Evolutionary conservation across 2,888 invertebrate genomes (phyloP).

Genomic region (Pogonocherus hispidulus): DNA sequence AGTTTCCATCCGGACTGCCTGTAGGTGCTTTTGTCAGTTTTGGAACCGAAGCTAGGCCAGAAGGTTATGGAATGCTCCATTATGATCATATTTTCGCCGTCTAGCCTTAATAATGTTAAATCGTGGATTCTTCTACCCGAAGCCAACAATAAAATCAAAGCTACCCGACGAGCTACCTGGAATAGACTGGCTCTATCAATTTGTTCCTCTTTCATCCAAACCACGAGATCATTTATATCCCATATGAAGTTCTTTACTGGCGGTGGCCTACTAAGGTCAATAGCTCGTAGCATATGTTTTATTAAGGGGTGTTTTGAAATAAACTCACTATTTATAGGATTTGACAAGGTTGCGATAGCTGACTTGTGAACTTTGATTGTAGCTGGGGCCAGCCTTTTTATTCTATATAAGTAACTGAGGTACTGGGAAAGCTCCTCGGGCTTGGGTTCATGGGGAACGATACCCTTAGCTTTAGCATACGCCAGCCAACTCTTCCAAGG

Average conservation of each 20-base stretch:
- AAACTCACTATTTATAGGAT: conserved; percentile 32
- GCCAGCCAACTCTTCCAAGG: conserved; percentile 41
- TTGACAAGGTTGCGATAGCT: conserved; percentile 47
- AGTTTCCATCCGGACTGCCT: conserved; percentile 45
- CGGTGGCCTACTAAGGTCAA: conserved; percentile 31
- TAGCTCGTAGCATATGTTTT: conserved; percentile 45
- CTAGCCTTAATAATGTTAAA: conserved; percentile 43
- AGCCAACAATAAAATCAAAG: conserved; percentile 42
- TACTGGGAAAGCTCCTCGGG: conserved; percentile 36
- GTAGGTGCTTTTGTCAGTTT: conserved; percentile 43
- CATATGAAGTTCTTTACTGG: conserved; percentile 28
- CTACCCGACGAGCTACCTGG: conserved; percentile 34
- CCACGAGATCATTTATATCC: conserved; percentile 24
- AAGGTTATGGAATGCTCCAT: conserved; percentile 38
- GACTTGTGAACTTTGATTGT: conserved; percentile 53
- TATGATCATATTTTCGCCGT: not conserved
- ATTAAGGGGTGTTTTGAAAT: conserved; percentile 40
- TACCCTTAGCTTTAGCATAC: conserved; percentile 17
- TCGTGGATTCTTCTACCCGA: conserved; percentile 50
- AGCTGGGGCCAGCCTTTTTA: conserved; percentile 40
- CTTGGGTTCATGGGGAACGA: conserved; percentile 18
- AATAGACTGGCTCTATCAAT: conserved; percentile 20
- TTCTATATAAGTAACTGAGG: conserved; percentile 38
- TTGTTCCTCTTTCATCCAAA: conserved; percentile 11
- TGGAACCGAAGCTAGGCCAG: conserved; percentile 53